phyloP scores from a whole-genome alignment of 2,113 vertebrate species.

The Rhabdornis inornatus region DNA sequence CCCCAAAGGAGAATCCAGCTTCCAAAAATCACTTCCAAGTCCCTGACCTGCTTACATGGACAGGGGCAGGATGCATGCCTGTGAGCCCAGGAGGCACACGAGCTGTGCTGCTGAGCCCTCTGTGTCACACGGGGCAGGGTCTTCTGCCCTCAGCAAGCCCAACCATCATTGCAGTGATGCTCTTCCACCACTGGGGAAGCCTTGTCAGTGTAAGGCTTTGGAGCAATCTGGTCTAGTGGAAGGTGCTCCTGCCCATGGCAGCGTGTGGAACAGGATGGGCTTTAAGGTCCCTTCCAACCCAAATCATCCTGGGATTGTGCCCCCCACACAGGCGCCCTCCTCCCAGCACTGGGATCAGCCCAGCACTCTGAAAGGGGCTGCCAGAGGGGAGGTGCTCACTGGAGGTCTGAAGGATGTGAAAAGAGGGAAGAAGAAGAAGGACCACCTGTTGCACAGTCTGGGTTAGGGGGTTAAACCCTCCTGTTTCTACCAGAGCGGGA shows the following conservation, averaged over 20 bases:
- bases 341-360: background rate
- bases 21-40: background rate
- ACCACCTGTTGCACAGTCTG: background rate
- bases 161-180: background rate
- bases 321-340: background rate
- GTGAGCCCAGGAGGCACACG: background rate
- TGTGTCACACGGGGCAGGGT: background rate
- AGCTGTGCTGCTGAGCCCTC: background rate
- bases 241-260: background rate
- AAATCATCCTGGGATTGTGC: background rate
- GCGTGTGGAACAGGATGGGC: background rate
- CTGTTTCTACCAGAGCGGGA: background rate
- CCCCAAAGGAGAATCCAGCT: background rate
- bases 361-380: accelerated
- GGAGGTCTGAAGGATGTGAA: background rate
- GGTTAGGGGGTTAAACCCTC: background rate
- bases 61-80: background rate
- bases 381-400: background rate
- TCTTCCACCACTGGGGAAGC: background rate
- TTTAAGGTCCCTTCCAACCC: background rate
- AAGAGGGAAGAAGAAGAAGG: background rate
- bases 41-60: accelerated
- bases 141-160: background rate
- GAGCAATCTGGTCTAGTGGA: background rate
- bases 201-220: background rate